phyloP scores from a whole-genome alignment of 2,113 vertebrate species.

The Crypturellus undulatus region DNA sequence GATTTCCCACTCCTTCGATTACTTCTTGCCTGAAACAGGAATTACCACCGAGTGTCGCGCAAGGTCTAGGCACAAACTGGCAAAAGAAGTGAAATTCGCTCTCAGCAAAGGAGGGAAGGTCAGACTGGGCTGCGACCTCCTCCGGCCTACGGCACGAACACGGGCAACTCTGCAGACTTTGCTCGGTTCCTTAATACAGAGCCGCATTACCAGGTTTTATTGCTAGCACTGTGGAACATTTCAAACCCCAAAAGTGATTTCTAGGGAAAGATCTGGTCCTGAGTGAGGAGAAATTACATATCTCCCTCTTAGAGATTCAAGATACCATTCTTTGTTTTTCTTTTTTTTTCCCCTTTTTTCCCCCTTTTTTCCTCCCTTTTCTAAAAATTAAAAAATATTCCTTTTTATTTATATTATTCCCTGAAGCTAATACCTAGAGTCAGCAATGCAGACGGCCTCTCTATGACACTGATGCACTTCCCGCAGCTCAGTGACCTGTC shows the following conservation, averaged over 20 bases:
- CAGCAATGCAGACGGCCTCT: too few species aligned
- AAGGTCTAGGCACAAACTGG: neutral
- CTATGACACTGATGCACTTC: too few species aligned
- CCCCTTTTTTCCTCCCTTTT: too few species aligned
- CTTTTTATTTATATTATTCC: too few species aligned
- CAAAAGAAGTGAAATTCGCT: neutral
- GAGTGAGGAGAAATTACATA: neutral
- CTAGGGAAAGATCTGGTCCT: neutral
- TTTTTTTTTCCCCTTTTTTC: too few species aligned
- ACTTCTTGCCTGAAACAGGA: slow-evolving; percentile 6
- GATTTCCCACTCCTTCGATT: neutral
- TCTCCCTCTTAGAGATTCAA: neutral
- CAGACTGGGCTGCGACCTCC: neutral
- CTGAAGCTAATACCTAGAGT: too few species aligned
- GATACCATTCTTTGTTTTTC: neutral
- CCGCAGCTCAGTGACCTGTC: too few species aligned
- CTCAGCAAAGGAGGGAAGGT: neutral
- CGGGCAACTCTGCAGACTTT: neutral
- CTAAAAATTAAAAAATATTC: too few species aligned
- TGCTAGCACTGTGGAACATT: neutral
- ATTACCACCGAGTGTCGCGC: neutral
- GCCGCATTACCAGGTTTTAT: neutral
- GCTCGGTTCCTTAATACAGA: neutral
- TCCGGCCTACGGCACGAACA: neutral
- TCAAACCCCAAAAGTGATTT: neutral